A percentile compares a stretch with the other conserved stretches of the same genome.
These are phyloP conservation scores for Drosophila novamexicana DNA, from an alignment of 1,140 invertebrate genomes.

Conservation along the genomic window DNA sequence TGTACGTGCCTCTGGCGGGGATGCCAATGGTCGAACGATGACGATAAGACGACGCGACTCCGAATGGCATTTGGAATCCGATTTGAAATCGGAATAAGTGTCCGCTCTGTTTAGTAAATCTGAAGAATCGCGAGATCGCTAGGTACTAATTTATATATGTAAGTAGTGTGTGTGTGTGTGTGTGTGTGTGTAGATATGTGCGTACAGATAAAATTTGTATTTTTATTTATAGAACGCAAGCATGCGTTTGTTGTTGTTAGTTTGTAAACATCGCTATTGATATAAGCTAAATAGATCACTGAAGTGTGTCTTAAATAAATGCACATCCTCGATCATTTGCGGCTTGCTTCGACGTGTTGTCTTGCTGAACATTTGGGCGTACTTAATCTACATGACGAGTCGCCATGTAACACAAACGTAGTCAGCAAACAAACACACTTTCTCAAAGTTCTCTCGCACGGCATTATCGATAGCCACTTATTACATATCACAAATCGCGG, in stretches of 20 bases:
- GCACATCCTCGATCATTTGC: slow-evolving; percentile 36
- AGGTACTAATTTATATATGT: neutral
- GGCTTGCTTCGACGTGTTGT: slow-evolving; percentile 77
- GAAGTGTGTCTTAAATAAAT: neutral
- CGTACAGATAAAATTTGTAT: slow-evolving; percentile 5
- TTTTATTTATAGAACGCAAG: slow-evolving; percentile 32
- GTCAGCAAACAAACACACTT: slow-evolving; percentile 83
- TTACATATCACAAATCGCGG: slow-evolving; percentile 9
- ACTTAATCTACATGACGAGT: slow-evolving; percentile 51
- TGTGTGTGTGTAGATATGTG: neutral
- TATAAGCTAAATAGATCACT: slow-evolving; percentile 8
- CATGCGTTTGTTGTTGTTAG: slow-evolving; percentile 14
- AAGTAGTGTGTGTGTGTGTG: neutral
- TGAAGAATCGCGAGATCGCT: slow-evolving; percentile 4
- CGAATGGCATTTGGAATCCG: slow-evolving; percentile 36
- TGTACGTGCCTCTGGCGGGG: slow-evolving; percentile 63
- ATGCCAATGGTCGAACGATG: slow-evolving; percentile 69
- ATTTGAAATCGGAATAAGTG: slow-evolving; percentile 26
- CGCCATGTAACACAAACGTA: slow-evolving; percentile 74
- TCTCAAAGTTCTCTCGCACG: slow-evolving; percentile 53
- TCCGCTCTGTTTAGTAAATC: slow-evolving; percentile 2
- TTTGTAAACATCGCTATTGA: slow-evolving; percentile 15
- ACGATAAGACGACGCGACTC: slow-evolving; percentile 32
- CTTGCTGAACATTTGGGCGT: slow-evolving; percentile 83
- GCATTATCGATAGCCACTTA: slow-evolving; percentile 28